Evolutionary conservation across 92 coral and sea anemone species (phyloP).

Genomic region (Porites rus): DNA sequence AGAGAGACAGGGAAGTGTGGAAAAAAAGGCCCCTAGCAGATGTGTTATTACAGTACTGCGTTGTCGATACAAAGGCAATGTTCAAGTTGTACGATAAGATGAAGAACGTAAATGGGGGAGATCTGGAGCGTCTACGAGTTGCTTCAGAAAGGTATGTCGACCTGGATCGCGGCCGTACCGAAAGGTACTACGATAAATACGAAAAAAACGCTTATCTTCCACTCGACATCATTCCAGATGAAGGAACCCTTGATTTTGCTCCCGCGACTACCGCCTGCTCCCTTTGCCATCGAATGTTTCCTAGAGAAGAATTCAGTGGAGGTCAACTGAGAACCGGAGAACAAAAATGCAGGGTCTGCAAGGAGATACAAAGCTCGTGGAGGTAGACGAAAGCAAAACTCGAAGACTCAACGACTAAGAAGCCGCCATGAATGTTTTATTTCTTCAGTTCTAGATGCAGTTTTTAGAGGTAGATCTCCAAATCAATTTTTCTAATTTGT

Average conservation of each 20-base stretch:
- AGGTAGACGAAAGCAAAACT: no score
- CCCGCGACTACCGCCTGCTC: slow-evolving; percentile 63
- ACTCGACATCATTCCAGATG: slow-evolving; percentile 78
- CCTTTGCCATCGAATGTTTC: slow-evolving; percentile 66
- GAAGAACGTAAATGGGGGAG: slow-evolving; percentile 60
- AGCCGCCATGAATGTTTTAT: no score
- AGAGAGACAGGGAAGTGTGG: slow-evolving; percentile 33
- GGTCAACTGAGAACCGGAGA: slow-evolving; percentile 67
- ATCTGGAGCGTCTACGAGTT: slow-evolving; percentile 63
- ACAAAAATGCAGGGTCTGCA: slow-evolving; percentile 84
- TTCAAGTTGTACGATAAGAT: slow-evolving; percentile 76
- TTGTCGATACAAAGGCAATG: slow-evolving; percentile 70
- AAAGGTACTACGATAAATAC: slow-evolving; percentile 58
- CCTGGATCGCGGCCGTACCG: slow-evolving; percentile 55
- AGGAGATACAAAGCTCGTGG: slow-evolving; percentile 14
- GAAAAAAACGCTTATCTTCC: slow-evolving; percentile 80
- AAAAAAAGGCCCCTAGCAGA: slow-evolving; percentile 64
- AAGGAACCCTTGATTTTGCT: slow-evolving; percentile 70
- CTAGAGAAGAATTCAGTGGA: slow-evolving; percentile 67
- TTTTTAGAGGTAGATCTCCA: no score
- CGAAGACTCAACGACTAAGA: no score
- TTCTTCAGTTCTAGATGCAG: no score
- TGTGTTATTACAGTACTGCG: slow-evolving; percentile 66
- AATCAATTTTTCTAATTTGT: no score
- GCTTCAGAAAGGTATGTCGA: slow-evolving; percentile 81